Percentiles rank a stretch among this genome's conserved stretches.
Evolutionary conservation across 2,888 invertebrate species (phyloP).

Genomic region (Antheraea yamamai): DNA sequence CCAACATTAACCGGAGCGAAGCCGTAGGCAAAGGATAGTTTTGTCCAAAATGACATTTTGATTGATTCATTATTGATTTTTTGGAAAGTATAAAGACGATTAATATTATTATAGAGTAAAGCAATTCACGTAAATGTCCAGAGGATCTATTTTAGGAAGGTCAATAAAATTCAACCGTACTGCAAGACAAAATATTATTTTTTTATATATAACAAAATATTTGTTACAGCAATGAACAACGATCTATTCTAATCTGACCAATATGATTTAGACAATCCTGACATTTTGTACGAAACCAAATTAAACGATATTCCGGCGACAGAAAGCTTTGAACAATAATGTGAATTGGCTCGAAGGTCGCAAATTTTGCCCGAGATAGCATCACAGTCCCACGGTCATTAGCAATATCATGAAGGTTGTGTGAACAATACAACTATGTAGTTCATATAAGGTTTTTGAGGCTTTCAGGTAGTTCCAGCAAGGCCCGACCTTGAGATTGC

Average conservation of each 20-base stretch:
- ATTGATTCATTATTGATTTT: no score
- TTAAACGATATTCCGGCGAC: conserved; percentile 23
- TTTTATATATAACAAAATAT: no score
- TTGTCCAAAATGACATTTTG: no score
- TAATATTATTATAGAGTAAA: no score
- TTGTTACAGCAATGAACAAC: background rate
- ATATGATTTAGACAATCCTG: background rate
- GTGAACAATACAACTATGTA: conserved; percentile 21
- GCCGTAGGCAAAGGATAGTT: no score
- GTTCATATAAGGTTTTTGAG: background rate
- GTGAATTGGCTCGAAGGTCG: conserved; percentile 19
- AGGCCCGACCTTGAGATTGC: conserved; percentile 13
- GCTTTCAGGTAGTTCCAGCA: conserved; percentile 3
- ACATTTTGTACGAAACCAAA: background rate
- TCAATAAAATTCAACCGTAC: no score
- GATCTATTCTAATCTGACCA: background rate
- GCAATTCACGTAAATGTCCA: no score
- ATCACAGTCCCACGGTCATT: conserved; percentile 60
- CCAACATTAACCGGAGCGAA: no score
- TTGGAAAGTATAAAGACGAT: no score
- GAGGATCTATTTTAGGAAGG: no score
- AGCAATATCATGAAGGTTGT: conserved; percentile 52
- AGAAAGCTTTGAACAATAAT: conserved; percentile 23
- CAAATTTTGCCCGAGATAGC: conserved; percentile 9
- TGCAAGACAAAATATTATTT: no score